These are phyloP conservation scores for Noctilio leporinus DNA, from an alignment of 2,113 vertebrate species.

Conservation along the genomic window DNA sequence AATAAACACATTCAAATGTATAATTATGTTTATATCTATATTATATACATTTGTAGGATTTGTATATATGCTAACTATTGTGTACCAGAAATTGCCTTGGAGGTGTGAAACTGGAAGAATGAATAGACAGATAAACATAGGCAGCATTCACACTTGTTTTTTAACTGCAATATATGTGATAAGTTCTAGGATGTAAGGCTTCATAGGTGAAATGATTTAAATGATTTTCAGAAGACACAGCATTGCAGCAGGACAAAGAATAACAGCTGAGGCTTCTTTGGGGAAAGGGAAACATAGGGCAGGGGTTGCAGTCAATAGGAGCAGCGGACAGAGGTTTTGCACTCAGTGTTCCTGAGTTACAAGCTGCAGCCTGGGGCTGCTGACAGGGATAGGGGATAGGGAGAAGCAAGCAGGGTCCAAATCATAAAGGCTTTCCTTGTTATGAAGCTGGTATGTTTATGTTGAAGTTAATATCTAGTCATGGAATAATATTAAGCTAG, in stretches of 20 bases:
- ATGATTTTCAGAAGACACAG: neutral
- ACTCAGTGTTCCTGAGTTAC: accelerated
- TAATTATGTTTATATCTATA: neutral
- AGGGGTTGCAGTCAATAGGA: accelerated
- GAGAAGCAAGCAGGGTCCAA: neutral
- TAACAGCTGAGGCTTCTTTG: neutral
- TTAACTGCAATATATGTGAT: neutral
- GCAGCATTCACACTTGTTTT: neutral
- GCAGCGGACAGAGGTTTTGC: accelerated
- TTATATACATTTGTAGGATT: too few species aligned
- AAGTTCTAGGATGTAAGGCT: neutral
- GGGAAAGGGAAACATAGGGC: too few species aligned
- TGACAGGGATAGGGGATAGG: accelerated
- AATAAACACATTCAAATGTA: neutral
- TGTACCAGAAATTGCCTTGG: neutral
- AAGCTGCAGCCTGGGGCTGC: accelerated
- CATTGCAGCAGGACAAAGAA: neutral
- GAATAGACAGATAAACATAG: neutral
- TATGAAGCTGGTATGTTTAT: neutral
- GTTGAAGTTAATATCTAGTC: neutral
- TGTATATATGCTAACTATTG: neutral
- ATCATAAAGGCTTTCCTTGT: neutral
- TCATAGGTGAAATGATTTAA: neutral
- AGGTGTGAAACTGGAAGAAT: neutral
- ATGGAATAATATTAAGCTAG: neutral